Evolutionary conservation across 2,113 vertebrate genomes (phyloP).

Genomic region (Orthonyx spaldingii): DNA sequence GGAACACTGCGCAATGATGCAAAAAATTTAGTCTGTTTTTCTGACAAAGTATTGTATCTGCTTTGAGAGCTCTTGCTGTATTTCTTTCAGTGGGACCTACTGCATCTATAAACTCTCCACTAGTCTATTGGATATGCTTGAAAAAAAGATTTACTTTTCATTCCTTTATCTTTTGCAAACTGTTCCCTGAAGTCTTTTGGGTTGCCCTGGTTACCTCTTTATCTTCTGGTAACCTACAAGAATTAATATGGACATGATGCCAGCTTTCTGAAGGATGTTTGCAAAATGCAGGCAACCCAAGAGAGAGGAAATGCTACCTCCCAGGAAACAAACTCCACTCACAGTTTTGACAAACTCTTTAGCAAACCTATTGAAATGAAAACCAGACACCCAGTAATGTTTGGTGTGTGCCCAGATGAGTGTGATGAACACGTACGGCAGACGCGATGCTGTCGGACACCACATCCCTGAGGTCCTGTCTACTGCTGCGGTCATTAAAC

Average conservation of each 20-base stretch:
- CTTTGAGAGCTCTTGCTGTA: neutral
- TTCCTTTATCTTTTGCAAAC: neutral
- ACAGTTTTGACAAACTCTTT: neutral
- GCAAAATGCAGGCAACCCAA: neutral
- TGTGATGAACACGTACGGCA: neutral
- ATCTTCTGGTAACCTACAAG: neutral
- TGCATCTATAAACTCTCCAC: neutral
- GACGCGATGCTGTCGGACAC: accelerated
- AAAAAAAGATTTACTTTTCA: neutral
- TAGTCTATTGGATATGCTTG: neutral
- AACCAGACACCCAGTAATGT: neutral
- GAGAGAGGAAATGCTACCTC: neutral
- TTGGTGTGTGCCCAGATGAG: neutral
- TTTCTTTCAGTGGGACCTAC: neutral
- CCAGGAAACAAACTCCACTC: neutral
- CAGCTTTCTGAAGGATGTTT: neutral
- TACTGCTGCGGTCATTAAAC: neutral
- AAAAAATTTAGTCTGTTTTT: neutral
- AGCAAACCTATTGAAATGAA: neutral
- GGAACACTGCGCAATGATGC: neutral
- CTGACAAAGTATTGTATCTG: neutral
- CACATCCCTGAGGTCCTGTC: neutral
- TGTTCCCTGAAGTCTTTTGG: neutral
- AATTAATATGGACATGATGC: neutral
- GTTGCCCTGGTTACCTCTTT: neutral